These are phyloP conservation scores for Cardiocondyla obscurior DNA, from an alignment of 1,140 invertebrate genomes.

Conservation along the genomic window DNA sequence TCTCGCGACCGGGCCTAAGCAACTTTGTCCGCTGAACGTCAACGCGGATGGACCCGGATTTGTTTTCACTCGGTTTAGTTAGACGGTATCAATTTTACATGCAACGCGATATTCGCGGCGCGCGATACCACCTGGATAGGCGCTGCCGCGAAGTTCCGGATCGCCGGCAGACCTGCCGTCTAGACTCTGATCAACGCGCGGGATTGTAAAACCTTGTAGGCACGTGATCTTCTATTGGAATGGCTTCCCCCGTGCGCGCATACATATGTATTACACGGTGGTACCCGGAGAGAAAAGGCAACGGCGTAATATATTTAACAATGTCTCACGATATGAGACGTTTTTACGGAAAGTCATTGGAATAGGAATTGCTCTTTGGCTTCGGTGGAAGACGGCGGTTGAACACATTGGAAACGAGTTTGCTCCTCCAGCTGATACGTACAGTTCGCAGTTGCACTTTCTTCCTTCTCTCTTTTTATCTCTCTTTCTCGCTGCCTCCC, in stretches of 20 bases:
- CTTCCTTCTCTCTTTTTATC: background rate
- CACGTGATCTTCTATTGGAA: slow-evolving; percentile 67
- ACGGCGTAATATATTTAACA: slow-evolving; percentile 78
- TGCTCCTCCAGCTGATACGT: slow-evolving; percentile 62
- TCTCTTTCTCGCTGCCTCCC: background rate
- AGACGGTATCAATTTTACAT: background rate
- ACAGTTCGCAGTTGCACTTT: slow-evolving; percentile 48
- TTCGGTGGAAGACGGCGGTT: slow-evolving; percentile 13
- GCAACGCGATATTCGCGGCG: background rate
- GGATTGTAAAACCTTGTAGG: slow-evolving; percentile 66
- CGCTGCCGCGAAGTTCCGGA: background rate
- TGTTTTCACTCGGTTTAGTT: too few relatives aligned
- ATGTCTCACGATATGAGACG: slow-evolving; percentile 72
- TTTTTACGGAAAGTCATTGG: slow-evolving; percentile 81
- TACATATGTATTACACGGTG: slow-evolving; percentile 69
- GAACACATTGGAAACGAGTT: slow-evolving; percentile 73
- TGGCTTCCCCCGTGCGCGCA: slow-evolving; percentile 21
- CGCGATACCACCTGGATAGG: background rate
- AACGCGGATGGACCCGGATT: too few relatives aligned
- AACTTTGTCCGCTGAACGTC: background rate
- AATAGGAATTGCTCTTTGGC: slow-evolving; percentile 80
- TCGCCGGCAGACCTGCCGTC: slow-evolving; percentile 45
- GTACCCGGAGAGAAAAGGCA: slow-evolving; percentile 38
- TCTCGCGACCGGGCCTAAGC: background rate
- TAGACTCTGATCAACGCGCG: slow-evolving; percentile 67